Evolutionary conservation across 2,797 vertebrate genomes (phyloP), one percentile per base, ranked within the genome.

Genomic region (Carcharodon carcharias): DNA sequence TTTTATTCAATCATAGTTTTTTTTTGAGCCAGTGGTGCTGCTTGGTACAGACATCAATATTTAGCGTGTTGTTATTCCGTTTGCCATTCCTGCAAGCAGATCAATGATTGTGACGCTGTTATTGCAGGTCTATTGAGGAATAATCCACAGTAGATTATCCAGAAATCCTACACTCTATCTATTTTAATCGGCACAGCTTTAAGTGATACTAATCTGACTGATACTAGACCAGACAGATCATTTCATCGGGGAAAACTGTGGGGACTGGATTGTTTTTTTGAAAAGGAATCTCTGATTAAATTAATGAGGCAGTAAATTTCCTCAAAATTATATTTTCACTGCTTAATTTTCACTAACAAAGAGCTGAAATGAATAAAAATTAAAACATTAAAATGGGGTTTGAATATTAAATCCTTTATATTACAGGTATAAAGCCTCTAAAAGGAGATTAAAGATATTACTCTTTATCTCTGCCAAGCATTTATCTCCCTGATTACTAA

Each of bases 381-480:
- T 95, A 73, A 73, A 95, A 95, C 50, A 93, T 26, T 95, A 95
- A 95, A 95, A 73, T 95, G 28, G 50, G 50, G n/a, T 77, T 95
- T 77, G 94, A 95, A 95, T 95, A 77, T n/a, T 77, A 77, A 95
- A 95, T 95, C 69, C 94, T 95, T 95, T 95, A 73, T n/a, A 63
- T 95, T 71, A 95, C 69, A 73, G 94, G 50, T 77, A 95, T 77
- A 73, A 95, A 95, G 94, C 94, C 94, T 95, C 69, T 77, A 95
- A 93, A 95, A 95, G 69, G 45, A 95, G 94, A 95, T 95, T 95
- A 95, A 73, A 95, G 69, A 95, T 95, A 95, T 95, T 95, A 95
- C 94, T 95, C 69, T 95, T 95, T 95, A 95, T 95, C 94, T 95
- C 94, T 77, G 94, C 21, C 69, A 73, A 95, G 94, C 94, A 95